Conservation (phyloP, 2,888 invertebrate genomes). For the Chelonus formosanus region DNA sequence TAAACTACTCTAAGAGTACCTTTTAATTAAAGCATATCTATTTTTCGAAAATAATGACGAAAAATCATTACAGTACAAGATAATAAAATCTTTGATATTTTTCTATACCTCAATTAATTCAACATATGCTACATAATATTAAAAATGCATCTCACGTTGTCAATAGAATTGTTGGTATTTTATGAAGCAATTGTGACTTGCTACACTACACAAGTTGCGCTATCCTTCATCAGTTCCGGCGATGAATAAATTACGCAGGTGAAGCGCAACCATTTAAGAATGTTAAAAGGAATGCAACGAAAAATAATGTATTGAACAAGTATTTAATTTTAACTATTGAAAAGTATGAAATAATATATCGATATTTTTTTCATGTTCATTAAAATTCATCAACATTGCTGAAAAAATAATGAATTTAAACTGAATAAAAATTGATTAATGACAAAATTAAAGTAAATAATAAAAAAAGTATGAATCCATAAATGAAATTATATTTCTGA, state of each 20-base stretch:
- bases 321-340: no score
- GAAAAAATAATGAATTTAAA: no score
- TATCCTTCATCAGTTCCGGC: slow-evolving; percentile 35
- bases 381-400: no score
- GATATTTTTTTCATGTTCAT: no score
- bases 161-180: slow-evolving; percentile 11
- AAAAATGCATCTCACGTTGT: not conserved
- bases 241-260: slow-evolving; percentile 34
- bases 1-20: not conserved
- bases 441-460: not conserved
- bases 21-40: not conserved
- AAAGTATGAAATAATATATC: no score
- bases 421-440: no score
- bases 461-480: not conserved
- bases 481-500: no score
- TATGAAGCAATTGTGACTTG: slow-evolving; percentile 13
- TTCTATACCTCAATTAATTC: not conserved
- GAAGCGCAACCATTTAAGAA: slow-evolving; percentile 21
- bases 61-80: not conserved
- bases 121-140: not conserved
- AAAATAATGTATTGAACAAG: not conserved
- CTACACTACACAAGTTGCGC: slow-evolving; percentile 7
- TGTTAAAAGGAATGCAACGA: slow-evolving; percentile 3
- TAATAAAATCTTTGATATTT: no score
- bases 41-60: not conserved